Evolutionary conservation across 2,113 vertebrate genomes (phyloP).

Genomic region (Struthidea cinerea): DNA sequence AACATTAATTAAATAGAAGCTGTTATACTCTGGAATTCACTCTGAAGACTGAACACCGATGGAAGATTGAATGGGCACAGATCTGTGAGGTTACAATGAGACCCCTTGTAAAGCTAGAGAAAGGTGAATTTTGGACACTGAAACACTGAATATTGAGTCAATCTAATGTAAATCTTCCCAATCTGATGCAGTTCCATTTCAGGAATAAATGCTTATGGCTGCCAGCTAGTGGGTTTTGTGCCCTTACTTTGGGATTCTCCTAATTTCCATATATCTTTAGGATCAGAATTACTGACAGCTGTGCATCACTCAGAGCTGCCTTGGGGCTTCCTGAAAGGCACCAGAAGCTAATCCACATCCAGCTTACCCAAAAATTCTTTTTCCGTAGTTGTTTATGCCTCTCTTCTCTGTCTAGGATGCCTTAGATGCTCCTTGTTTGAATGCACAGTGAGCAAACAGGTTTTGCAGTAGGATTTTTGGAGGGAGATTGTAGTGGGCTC

Average conservation of each 20-base stretch:
- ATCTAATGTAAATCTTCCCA: background rate
- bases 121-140: background rate
- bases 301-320: background rate
- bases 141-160: background rate
- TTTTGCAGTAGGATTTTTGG: background rate
- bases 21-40: background rate
- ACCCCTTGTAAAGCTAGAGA: background rate
- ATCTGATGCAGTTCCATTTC: background rate
- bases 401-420: background rate
- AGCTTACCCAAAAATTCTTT: background rate
- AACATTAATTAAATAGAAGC: background rate
- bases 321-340: background rate
- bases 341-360: background rate
- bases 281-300: background rate
- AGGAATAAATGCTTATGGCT: background rate
- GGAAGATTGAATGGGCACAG: background rate
- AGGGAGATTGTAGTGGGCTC: background rate
- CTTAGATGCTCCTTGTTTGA: background rate
- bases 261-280: background rate
- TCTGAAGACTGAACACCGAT: background rate
- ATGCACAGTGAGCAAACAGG: background rate
- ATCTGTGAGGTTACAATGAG: background rate
- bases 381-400: background rate
- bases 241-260: background rate
- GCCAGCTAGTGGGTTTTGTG: background rate